These are phyloP conservation scores for Drosophila triauraria DNA, from an alignment of 1,140 invertebrate genomes.

Conservation along the genomic window DNA sequence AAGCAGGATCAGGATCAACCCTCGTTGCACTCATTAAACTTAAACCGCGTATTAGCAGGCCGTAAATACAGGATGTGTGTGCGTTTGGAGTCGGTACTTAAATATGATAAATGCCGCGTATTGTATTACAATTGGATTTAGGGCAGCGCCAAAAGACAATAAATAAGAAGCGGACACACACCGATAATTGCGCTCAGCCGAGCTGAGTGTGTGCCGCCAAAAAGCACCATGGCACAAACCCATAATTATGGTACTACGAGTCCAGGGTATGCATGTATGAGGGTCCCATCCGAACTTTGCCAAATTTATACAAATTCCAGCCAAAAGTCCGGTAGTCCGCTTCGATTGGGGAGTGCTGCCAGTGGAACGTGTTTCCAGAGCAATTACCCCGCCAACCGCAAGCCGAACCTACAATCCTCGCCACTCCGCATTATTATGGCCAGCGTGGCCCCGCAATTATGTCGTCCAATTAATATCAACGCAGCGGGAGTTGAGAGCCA, in stretches of 20 bases:
- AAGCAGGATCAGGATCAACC: not conserved
- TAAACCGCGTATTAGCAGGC: constrained; percentile 79
- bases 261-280: not conserved
- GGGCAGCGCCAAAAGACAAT: constrained; percentile 76
- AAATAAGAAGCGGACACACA: constrained; percentile 72
- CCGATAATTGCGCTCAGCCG: constrained; percentile 62
- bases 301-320: constrained; percentile 78
- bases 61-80: constrained; percentile 76
- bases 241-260: constrained; percentile 56
- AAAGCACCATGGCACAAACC: constrained; percentile 49
- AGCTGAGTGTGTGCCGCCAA: constrained; percentile 38
- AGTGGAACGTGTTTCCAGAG: constrained; percentile 66
- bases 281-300: constrained; percentile 53
- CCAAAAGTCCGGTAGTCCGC: constrained; percentile 40
- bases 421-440: constrained; percentile 72
- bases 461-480: constrained; percentile 85
- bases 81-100: constrained; percentile 68
- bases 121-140: constrained; percentile 82
- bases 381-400: constrained; percentile 47
- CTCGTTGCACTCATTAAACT: constrained; percentile 64
- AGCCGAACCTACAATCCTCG: not conserved
- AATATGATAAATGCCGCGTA: constrained; percentile 80
- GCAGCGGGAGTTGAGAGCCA: constrained; percentile 66
- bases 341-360: constrained; percentile 66
- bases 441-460: constrained; percentile 82